Conservation (phyloP, 2,888 invertebrate genomes). For the Mesorhabditis sp. region DNA sequence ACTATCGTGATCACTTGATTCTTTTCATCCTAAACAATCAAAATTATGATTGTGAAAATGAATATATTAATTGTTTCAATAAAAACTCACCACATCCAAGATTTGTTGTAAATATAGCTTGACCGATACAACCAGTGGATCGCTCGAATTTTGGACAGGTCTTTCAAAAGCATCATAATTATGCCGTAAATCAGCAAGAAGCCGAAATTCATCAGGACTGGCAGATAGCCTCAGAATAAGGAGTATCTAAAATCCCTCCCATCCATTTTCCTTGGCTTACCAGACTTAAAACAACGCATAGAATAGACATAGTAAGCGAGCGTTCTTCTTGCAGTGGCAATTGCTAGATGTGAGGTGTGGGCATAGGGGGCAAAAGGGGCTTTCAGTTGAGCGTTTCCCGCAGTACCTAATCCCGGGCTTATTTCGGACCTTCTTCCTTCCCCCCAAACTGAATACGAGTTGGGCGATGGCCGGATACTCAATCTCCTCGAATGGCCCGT, state of each 20-base stretch:
- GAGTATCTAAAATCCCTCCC: too few species aligned
- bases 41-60: not conserved
- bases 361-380: too few species aligned
- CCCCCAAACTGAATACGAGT: too few species aligned
- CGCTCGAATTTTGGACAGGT: constrained; percentile 43
- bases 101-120: constrained; percentile 47
- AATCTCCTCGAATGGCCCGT: too few species aligned
- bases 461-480: too few species aligned
- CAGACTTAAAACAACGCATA: too few species aligned
- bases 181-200: constrained; percentile 37
- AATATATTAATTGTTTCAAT: not conserved
- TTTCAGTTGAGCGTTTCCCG: too few species aligned
- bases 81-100: constrained; percentile 35
- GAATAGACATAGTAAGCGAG: not conserved
- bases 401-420: too few species aligned
- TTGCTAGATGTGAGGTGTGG: not conserved
- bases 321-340: not conserved
- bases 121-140: constrained; percentile 41
- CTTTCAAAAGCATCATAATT: constrained; percentile 47
- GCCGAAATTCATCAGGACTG: constrained; percentile 40
- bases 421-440: too few species aligned
- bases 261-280: too few species aligned
- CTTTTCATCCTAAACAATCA: constrained; percentile 39
- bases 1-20: constrained; percentile 47
- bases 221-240: not conserved